Percentiles rank a stretch among this genome's conserved stretches.
phyloP scores from a whole-genome alignment of 2,797 vertebrate species.

The Linurgus olivaceus region DNA sequence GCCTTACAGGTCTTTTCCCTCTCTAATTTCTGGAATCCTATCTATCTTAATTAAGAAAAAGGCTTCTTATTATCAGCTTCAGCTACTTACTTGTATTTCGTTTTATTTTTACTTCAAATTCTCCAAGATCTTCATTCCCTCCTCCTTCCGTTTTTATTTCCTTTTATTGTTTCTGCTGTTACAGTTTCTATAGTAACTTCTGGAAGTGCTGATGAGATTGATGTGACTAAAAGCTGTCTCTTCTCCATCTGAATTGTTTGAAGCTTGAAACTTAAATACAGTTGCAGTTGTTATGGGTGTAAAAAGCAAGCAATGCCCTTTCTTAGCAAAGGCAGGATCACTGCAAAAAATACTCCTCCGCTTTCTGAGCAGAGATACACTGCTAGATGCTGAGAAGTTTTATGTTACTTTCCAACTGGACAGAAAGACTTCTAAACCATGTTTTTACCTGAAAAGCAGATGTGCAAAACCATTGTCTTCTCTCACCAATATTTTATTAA shows the following conservation, averaged over 20 bases:
- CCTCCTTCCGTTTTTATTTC: constrained; percentile 44
- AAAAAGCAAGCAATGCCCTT: not conserved
- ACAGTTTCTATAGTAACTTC: constrained; percentile 71
- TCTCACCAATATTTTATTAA: not conserved
- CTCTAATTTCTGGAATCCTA: not conserved
- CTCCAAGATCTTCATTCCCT: not conserved
- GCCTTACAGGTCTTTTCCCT: not conserved
- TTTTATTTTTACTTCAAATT: constrained; percentile 27
- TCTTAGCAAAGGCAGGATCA: not conserved
- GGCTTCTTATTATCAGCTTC: not conserved
- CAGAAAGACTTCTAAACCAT: not conserved
- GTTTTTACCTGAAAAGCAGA: not conserved
- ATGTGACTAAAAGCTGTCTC: constrained; percentile 52
- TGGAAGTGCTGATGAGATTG: constrained; percentile 48
- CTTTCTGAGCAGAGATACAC: not conserved
- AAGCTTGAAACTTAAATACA: constrained; percentile 15
- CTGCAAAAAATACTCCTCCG: not conserved
- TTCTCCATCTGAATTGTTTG: constrained; percentile 1
- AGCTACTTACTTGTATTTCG: not conserved
- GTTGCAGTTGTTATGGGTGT: not conserved
- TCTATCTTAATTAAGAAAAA: not conserved
- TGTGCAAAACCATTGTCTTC: not conserved
- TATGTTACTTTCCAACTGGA: not conserved
- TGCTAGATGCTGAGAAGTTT: not conserved
- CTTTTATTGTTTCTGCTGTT: constrained; percentile 63